phyloP scores from a whole-genome alignment of 2,888 invertebrate species.

The Orthosia incerta region DNA sequence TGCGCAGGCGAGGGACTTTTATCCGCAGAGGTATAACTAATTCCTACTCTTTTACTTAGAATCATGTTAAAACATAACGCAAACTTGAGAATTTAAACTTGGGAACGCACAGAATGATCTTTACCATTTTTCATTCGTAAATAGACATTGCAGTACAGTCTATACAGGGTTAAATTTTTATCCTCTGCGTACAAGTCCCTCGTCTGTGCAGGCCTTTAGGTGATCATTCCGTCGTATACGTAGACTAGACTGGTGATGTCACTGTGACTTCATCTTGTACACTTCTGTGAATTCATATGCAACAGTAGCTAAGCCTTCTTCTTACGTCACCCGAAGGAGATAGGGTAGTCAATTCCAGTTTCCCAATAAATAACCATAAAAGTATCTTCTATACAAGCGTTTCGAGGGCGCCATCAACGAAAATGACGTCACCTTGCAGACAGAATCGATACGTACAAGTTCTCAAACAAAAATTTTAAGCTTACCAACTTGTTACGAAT shows the following conservation, averaged over 20 bases:
- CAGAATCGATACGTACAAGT: constrained; percentile 62
- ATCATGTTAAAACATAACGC: no score
- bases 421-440: constrained; percentile 35
- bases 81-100: no score
- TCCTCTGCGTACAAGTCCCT: no score
- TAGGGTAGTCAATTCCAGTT: background rate
- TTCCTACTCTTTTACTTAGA: no score
- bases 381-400: background rate
- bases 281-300: background rate
- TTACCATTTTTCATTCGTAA: no score
- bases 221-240: background rate
- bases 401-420: background rate
- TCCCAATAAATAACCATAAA: constrained; percentile 5
- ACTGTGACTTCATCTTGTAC: constrained; percentile 31
- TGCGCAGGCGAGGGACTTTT: no score
- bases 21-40: no score
- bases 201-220: no score
- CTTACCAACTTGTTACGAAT: constrained; percentile 72
- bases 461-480: constrained; percentile 71
- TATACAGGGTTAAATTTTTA: no score
- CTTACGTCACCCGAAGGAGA: constrained; percentile 24
- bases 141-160: no score
- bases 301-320: constrained; percentile 5
- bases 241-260: constrained; percentile 23
- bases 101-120: no score